Evolutionary conservation across 2,888 invertebrate genomes (phyloP), one percentile per base, ranked within the genome.

Genomic region (Ligdia adustata): DNA sequence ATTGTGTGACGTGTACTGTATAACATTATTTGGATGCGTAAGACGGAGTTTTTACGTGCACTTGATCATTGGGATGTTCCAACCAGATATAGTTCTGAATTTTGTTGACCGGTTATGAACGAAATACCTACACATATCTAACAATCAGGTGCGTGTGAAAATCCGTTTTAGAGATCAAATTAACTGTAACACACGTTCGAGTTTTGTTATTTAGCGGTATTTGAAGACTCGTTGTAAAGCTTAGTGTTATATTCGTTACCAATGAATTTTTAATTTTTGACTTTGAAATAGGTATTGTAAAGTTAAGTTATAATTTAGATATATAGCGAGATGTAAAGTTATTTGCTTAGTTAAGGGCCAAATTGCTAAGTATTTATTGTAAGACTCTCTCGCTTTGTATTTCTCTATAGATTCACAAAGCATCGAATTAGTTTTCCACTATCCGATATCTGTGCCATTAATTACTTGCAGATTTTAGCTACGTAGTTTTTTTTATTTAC

Each of bases 191-290:
- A n/a, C 45, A 53, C 31, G 35, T 47, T 50, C 13, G 47, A 38
- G 29, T 42, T 32, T 42, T 49, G 22, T 49, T 47, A 54, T 27
- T 52, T 56, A 60, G 47, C 34, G 52, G 29, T 61, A 55, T 55
- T 67, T 75, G 68, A 83, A 77, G 75, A 79, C 72, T 82, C 71
- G 69, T 70, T 77, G 72, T 75, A 79, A 79, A 77, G 67, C 65
- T 80, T 86, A 86, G 82, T 78, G 49, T 77, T 82, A 79, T 75
- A 79, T 79, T 82, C 75, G 89, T 89, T 88, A 89, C 89, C 89
- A 89, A 88, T 88, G 89, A 88, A 79, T 82, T 85, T 82, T 66
- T 55, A 76, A 79, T 72, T 59, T 75, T 75, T 80, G 79, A 78
- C 77, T 72, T 74, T 65, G 64, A 71, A 64, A 51, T 74, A n/a